Base-by-base conservation (phyloP, 2,113 vertebrate species). In the Chaetodon trifascialis region DNA sequence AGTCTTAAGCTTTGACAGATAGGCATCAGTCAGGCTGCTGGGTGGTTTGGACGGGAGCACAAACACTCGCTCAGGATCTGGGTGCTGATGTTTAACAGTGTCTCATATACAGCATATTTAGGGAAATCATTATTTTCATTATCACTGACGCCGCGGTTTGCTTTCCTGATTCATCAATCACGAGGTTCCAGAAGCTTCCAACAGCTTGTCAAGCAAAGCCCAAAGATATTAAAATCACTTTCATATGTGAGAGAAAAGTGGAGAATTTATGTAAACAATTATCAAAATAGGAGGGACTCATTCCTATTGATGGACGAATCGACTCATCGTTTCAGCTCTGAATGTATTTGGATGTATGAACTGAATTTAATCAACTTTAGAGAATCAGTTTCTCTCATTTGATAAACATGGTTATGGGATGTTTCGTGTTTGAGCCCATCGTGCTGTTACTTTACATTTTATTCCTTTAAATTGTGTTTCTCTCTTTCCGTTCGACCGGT, bases 1-100 rank as follows among this genome's bases (percentile, higher is more conserved):
- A 91, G 78, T 62, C 67, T 74, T 76, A 55, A 73, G 85, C 73
- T 44, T 1, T 44, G 73, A 68, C 82, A 83, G 94, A 95, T 95
- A 92, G 87, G 76, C 86, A 95, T 94, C 94, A 0, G 85, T 69
- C 7, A 12, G 82, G 23, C 80, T 70, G 76, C 79, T 82, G 82
- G 72, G 55, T 5, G 46, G 17, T 44, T 76, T 25, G 3, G 59
- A 46, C 10, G 0, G 38, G 38, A 5, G 1, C 60, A 68, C 65
- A 42, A 55, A 80, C 60, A 36, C 52, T 11, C 79, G 60, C 47
- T 52, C 15, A 9, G 55, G 30, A 25, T 44, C 60, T 23, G 52
- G 40, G 51, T 49, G 16, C 40, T 0, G 11, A 19, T 2, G 5
- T 10, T 21, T 11, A 70, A 10, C 65, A 21, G 2, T 16, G 25